A percentile compares a stretch with the other conserved stretches of the same genome.
Conservation (phyloP, 2,888 invertebrate species). For the Cremastinae sp. region DNA sequence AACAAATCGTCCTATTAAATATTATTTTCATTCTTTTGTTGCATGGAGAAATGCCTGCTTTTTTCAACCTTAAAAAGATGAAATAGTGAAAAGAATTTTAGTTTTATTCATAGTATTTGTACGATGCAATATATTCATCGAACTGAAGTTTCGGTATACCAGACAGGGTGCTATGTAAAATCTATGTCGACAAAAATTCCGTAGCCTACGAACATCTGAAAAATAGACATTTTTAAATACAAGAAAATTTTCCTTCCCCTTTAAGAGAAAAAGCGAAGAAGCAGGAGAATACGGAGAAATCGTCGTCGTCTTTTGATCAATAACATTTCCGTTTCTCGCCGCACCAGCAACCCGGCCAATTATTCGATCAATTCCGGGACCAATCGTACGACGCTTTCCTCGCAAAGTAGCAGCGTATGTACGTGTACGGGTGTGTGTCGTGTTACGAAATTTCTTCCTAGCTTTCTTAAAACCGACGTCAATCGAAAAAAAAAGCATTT, state of each 20-base stretch:
- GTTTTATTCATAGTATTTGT: too few species aligned
- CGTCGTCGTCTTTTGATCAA: slow-evolving; percentile 30
- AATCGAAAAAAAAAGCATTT: slow-evolving; percentile 12
- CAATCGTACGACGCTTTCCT: slow-evolving; percentile 70
- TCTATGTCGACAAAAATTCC: slow-evolving; percentile 48
- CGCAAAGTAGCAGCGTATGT: slow-evolving; percentile 35
- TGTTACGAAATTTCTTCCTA: slow-evolving; percentile 35
- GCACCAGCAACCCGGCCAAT: slow-evolving; percentile 62
- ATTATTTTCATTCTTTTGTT: too few species aligned
- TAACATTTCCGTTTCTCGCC: slow-evolving; percentile 45
- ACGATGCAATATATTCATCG: too few species aligned
- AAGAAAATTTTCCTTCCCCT: slow-evolving; percentile 20
- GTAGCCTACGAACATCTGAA: slow-evolving; percentile 44
- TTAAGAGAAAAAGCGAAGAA: not conserved
- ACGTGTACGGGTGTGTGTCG: slow-evolving; percentile 29
- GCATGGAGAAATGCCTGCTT: too few species aligned
- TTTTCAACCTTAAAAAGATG: too few species aligned
- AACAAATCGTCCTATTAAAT: too few species aligned
- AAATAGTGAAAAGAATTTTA: too few species aligned
- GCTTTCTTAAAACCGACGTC: slow-evolving; percentile 12
- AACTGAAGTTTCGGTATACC: slow-evolving; percentile 47
- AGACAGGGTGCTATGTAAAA: slow-evolving; percentile 48
- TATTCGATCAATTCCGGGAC: slow-evolving; percentile 71
- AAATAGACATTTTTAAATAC: slow-evolving; percentile 41
- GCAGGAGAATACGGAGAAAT: not conserved